Conservation (phyloP, 2,113 vertebrate genomes). For the Rattus rattus region DNA sequence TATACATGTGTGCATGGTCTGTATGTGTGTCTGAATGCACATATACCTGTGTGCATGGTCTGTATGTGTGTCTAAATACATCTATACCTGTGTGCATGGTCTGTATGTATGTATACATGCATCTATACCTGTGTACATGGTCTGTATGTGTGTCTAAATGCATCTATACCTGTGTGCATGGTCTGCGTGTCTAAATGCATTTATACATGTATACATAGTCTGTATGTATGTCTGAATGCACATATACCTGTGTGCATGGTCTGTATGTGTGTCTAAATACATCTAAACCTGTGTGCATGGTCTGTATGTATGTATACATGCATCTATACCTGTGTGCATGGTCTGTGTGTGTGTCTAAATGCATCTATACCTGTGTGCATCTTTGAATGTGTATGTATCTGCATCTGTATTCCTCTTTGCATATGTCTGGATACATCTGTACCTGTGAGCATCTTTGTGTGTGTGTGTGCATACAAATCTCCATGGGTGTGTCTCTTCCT, state of each 20-base stretch:
- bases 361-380: not conserved
- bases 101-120: not conserved
- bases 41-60: rapidly evolving
- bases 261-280: not conserved
- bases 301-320: not conserved
- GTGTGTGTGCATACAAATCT: not conserved
- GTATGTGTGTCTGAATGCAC: not conserved
- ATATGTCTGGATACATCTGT: not conserved
- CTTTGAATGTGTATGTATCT: not conserved
- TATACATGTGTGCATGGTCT: too few species aligned
- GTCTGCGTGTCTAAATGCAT: not conserved
- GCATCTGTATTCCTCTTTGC: not conserved
- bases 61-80: not conserved
- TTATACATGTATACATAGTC: too few species aligned
- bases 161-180: too few species aligned
- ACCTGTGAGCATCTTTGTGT: not conserved
- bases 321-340: too few species aligned
- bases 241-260: not conserved
- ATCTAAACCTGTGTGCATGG: too few species aligned
- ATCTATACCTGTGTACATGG: not conserved
- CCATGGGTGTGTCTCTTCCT: not conserved
- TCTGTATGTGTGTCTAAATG: not conserved
- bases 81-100: too few species aligned
- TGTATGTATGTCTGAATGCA: too few species aligned
- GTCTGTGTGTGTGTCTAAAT: too few species aligned